Evolutionary conservation across 2,888 invertebrate genomes (phyloP).

Genomic region (Drosophila antonietae): DNA sequence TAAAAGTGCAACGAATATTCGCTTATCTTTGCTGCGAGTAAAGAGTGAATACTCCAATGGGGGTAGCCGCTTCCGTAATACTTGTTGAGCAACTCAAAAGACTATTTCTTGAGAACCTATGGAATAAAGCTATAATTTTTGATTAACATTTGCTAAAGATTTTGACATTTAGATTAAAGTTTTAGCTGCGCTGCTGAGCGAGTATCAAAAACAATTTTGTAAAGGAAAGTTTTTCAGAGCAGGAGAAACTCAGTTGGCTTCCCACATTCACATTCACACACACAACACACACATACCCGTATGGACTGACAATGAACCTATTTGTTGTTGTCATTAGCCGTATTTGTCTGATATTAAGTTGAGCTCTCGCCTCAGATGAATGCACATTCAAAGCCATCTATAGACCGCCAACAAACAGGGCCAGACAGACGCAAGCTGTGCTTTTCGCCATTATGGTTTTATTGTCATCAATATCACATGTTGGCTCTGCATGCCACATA

Average conservation of each 20-base stretch:
- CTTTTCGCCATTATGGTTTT: constrained; percentile 72
- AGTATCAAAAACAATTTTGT: constrained; percentile 28
- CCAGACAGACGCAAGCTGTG: constrained; percentile 8
- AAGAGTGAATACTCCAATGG: background rate
- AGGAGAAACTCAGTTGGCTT: constrained; percentile 24
- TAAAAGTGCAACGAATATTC: background rate
- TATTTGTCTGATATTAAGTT: constrained; percentile 77
- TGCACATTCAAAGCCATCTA: constrained; percentile 16
- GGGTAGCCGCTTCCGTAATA: background rate
- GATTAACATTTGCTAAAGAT: background rate
- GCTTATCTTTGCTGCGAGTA: background rate
- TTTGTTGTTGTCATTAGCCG: constrained; percentile 77
- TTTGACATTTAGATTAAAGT: background rate
- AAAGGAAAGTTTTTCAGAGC: constrained; percentile 51
- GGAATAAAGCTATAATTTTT: background rate
- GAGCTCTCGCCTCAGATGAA: constrained; percentile 68
- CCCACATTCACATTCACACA: constrained; percentile 5
- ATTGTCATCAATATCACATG: constrained; percentile 79
- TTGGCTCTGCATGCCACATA: constrained; percentile 28
- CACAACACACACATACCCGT: background rate
- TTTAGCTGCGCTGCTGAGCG: background rate
- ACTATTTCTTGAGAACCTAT: background rate
- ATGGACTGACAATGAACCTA: constrained; percentile 44
- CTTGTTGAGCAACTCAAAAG: background rate
- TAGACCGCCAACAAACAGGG: constrained; percentile 32